Percentiles rank a stretch among this genome's conserved stretches.
These are phyloP conservation scores for Tetranychus truncatus DNA, from an alignment of 2,888 invertebrate species.

Conservation along the genomic window DNA sequence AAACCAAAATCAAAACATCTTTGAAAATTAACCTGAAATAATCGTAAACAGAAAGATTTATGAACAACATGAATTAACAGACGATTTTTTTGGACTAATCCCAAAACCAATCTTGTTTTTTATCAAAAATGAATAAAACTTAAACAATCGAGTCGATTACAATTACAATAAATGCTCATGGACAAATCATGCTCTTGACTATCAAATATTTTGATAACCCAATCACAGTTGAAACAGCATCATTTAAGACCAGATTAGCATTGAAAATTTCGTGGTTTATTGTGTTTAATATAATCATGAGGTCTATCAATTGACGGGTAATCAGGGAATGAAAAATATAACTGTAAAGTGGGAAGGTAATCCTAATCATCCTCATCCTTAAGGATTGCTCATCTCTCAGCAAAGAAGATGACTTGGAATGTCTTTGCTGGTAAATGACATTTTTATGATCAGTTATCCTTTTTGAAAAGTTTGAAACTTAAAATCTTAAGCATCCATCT, in stretches of 20 bases:
- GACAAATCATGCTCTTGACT: too few relatives aligned
- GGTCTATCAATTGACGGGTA: not conserved
- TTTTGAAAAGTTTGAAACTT: not conserved
- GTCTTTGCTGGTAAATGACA: not conserved
- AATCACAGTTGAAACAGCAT: too few relatives aligned
- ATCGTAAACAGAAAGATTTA: not conserved
- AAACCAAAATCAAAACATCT: too few relatives aligned
- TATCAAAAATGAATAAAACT: not conserved
- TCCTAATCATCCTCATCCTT: not conserved
- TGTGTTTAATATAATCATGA: too few relatives aligned
- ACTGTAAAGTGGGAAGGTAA: not conserved
- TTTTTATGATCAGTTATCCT: conserved; percentile 1
- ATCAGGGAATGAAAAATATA: not conserved
- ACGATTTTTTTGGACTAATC: not conserved
- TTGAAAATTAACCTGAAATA: not conserved
- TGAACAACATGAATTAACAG: not conserved
- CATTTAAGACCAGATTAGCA: too few relatives aligned
- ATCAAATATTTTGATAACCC: too few relatives aligned
- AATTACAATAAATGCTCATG: not conserved
- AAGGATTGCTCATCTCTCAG: too few relatives aligned
- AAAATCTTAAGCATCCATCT: not conserved
- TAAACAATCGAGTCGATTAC: not conserved
- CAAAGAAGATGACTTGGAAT: not conserved
- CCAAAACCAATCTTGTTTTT: not conserved
- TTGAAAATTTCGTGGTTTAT: too few relatives aligned